Evolutionary conservation across 2,888 invertebrate species (phyloP).

Genomic region (Nomada fucata): DNA sequence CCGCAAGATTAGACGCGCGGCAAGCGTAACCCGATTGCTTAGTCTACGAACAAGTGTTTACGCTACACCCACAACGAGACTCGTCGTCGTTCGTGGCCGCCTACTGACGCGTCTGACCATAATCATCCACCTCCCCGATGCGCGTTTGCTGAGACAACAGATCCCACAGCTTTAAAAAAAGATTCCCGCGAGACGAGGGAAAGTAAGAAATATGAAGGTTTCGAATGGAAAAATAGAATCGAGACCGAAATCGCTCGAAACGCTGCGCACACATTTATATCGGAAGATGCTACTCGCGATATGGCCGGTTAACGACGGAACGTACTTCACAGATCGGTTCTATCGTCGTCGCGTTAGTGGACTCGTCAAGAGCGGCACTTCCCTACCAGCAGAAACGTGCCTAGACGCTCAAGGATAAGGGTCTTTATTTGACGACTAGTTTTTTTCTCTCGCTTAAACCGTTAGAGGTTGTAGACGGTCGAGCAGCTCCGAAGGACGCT

Average conservation of each 20-base stretch:
- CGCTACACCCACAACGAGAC: constrained; percentile 48
- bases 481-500: constrained; percentile 57
- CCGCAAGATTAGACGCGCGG: constrained; percentile 47
- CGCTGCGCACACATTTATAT: no score
- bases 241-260: background rate
- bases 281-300: background rate
- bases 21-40: constrained; percentile 53
- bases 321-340: constrained; percentile 12
- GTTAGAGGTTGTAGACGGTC: constrained; percentile 83
- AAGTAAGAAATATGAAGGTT: background rate
- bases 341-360: constrained; percentile 39
- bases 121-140: constrained; percentile 24
- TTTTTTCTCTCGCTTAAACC: constrained; percentile 68
- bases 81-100: constrained; percentile 32
- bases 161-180: background rate
- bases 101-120: constrained; percentile 25
- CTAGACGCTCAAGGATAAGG: constrained; percentile 64
- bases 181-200: background rate
- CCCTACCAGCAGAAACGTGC: constrained; percentile 31
- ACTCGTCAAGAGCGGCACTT: background rate
- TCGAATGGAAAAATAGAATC: background rate
- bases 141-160: background rate
- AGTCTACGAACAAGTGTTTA: constrained; percentile 66
- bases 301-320: constrained; percentile 4
- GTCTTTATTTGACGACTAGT: constrained; percentile 53